Percentiles rank a stretch among this genome's conserved stretches.
These are phyloP conservation scores for Hormaphis cornu DNA, from an alignment of 1,140 invertebrate species.

Conservation along the genomic window DNA sequence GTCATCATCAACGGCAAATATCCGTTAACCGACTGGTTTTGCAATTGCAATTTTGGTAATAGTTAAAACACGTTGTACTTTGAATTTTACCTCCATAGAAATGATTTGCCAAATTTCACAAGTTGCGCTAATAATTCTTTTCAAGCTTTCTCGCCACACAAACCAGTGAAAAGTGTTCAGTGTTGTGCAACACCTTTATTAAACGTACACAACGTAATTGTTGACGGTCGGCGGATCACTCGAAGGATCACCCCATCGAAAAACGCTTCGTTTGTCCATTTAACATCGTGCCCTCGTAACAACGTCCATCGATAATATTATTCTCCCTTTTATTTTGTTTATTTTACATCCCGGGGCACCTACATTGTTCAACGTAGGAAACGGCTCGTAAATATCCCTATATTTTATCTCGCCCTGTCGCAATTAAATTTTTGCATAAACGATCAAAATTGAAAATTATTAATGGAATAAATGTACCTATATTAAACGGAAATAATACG, in stretches of 20 bases:
- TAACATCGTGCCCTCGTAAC: slow-evolving; percentile 18
- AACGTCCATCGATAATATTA: slow-evolving; percentile 25
- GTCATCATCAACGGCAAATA: too few species aligned
- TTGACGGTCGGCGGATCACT: slow-evolving; percentile 14
- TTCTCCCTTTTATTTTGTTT: background rate
- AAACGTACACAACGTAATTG: slow-evolving; percentile 16
- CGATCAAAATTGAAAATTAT: background rate
- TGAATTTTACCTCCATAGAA: too few species aligned
- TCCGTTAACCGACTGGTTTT: background rate
- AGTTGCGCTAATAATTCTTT: too few species aligned
- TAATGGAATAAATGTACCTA: background rate
- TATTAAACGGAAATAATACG: background rate
- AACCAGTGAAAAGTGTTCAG: background rate
- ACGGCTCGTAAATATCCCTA: background rate
- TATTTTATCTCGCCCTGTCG: background rate
- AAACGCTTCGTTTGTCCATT: slow-evolving; percentile 21
- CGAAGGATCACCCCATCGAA: slow-evolving; percentile 3
- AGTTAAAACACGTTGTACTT: too few species aligned
- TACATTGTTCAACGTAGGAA: background rate
- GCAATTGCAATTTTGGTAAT: background rate
- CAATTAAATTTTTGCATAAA: background rate
- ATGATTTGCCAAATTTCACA: too few species aligned
- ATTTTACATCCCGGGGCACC: background rate
- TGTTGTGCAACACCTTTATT: slow-evolving; percentile 25
- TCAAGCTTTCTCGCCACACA: background rate